Evolutionary conservation across 2,797 vertebrate genomes (phyloP).

Genomic region (Sebastes goodei): DNA sequence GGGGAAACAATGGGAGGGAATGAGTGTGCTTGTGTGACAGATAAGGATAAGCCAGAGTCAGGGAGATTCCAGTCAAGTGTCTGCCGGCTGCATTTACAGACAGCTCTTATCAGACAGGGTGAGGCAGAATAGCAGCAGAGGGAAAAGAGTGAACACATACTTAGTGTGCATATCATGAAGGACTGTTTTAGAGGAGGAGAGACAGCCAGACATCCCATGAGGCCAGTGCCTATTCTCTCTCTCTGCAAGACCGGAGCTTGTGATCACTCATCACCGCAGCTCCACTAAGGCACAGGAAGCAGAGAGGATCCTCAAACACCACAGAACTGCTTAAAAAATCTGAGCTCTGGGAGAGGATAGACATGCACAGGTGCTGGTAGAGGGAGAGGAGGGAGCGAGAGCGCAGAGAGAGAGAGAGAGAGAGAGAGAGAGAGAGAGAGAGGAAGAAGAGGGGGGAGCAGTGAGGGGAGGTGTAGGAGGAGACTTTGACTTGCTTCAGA

Average conservation of each 20-base stretch:
- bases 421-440: conserved; percentile 15
- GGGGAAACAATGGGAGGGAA: conserved; percentile 6
- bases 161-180: neutral
- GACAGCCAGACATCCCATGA: conserved; percentile 44
- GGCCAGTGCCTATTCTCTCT: conserved; percentile 16
- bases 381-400: conserved; percentile 12
- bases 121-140: conserved; percentile 20
- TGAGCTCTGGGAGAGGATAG: conserved; percentile 49
- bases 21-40: conserved; percentile 24
- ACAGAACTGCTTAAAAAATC: conserved; percentile 41
- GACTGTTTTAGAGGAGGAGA: conserved; percentile 24
- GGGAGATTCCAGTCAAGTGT: conserved; percentile 54
- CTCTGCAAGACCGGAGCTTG: conserved; percentile 16
- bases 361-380: conserved; percentile 78
- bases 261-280: conserved; percentile 44
- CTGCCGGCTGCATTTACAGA: conserved; percentile 41
- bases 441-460: conserved; percentile 17
- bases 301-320: conserved; percentile 46
- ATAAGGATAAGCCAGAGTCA: conserved; percentile 39
- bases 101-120: conserved; percentile 61
- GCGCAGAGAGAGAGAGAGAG: neutral
- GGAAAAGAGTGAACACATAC: neutral
- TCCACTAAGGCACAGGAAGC: conserved; percentile 42
- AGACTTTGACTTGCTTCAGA: conserved; percentile 75
- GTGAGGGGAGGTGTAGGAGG: conserved; percentile 69